phyloP scores from a whole-genome alignment of 2,888 invertebrate species.

The Graphium colonna region DNA sequence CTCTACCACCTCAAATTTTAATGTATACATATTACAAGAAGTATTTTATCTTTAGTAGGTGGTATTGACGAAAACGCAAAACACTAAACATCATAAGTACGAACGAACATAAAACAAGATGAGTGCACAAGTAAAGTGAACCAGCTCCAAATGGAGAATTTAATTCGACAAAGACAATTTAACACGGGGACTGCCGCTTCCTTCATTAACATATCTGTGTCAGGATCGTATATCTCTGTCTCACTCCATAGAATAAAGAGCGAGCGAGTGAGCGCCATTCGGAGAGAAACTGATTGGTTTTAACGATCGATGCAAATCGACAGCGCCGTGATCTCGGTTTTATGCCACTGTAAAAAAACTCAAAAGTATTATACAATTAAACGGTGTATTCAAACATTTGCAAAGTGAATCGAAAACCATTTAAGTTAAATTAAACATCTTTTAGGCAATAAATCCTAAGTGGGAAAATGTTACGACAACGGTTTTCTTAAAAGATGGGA shows the following conservation, averaged over 20 bases:
- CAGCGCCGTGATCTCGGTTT: not conserved
- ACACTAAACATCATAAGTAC: no score
- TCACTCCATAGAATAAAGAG: not conserved
- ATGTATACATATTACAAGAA: no score
- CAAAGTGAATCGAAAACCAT: no score
- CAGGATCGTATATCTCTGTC: not conserved
- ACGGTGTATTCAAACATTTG: not conserved
- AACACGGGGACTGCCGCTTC: slow-evolving; percentile 34
- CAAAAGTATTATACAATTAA: not conserved
- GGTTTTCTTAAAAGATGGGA: no score
- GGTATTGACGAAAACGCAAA: no score
- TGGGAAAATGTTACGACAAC: no score
- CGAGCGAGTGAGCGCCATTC: not conserved
- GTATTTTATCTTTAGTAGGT: no score
- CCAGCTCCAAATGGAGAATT: slow-evolving; percentile 25
- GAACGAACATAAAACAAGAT: not conserved
- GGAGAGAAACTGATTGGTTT: not conserved
- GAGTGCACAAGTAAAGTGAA: not conserved
- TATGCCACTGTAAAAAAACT: not conserved
- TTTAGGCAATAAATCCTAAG: no score
- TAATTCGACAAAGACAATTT: slow-evolving; percentile 34
- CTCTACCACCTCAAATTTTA: no score
- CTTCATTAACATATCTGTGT: slow-evolving; percentile 39
- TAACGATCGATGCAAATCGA: slow-evolving; percentile 13
- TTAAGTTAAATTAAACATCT: no score